Conservation (phyloP, 2,113 vertebrate genomes). For the Alectura lathami region DNA sequence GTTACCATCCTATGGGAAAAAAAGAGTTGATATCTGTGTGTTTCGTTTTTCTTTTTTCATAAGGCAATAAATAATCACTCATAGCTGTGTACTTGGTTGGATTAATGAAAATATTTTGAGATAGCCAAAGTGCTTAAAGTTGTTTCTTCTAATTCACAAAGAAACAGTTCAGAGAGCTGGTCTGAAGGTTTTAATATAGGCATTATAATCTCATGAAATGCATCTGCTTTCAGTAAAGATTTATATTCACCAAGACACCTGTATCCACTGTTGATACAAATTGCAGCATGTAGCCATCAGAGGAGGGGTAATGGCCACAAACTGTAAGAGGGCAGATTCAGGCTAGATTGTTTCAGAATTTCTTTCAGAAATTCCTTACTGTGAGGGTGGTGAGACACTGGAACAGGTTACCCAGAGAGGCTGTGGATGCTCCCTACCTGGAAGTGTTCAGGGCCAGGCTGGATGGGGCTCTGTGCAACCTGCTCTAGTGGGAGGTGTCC, state of each 20-base stretch:
- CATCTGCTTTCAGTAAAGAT: not conserved
- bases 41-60: no score
- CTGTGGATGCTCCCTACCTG: no score
- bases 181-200: not conserved
- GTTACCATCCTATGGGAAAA: not conserved
- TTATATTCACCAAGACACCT: not conserved
- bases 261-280: not conserved
- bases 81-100: not conserved
- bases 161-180: not conserved
- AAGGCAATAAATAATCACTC: not conserved
- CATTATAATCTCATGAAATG: not conserved
- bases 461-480: no score
- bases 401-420: no score
- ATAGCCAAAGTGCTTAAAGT: not conserved
- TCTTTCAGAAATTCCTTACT: no score
- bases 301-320: no score
- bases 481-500: no score
- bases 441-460: no score
- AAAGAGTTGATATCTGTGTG: not conserved
- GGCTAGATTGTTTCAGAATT: no score
- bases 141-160: not conserved
- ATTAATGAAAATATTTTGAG: not conserved
- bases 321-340: no score
- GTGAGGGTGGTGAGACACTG: no score
- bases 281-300: no score